Conservation (phyloP, 2,888 invertebrate species). For the Aphelenchoides bicaudatus region DNA sequence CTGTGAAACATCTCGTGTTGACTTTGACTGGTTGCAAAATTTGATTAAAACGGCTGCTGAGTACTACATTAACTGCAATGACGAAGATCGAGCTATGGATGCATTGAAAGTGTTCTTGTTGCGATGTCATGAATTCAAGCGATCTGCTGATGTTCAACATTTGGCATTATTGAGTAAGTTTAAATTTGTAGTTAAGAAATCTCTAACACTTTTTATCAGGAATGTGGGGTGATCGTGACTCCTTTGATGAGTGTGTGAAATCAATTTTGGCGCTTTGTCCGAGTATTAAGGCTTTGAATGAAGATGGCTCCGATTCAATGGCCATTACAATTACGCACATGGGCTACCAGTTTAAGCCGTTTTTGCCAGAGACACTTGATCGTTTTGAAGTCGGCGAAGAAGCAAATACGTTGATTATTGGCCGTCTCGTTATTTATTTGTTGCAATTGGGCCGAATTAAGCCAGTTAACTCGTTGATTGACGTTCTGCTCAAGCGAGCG, state of each 20-base stretch:
- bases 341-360: slow-evolving; percentile 42
- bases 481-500: slow-evolving; percentile 34
- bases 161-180: slow-evolving; percentile 37
- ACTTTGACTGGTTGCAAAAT: slow-evolving; percentile 48
- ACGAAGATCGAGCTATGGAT: slow-evolving; percentile 50
- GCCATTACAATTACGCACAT: slow-evolving; percentile 38
- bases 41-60: slow-evolving; percentile 50
- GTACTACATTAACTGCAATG: slow-evolving; percentile 49
- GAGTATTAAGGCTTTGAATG: slow-evolving; percentile 29
- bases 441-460: slow-evolving; percentile 5
- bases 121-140: slow-evolving; percentile 45
- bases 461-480: slow-evolving; percentile 16
- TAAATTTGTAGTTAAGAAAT: not conserved
- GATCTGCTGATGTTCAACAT: slow-evolving; percentile 34
- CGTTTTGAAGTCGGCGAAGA: slow-evolving; percentile 15
- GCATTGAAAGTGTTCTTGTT: slow-evolving; percentile 50
- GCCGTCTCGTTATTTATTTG: slow-evolving; percentile 38
- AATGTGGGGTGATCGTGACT: slow-evolving; percentile 41
- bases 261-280: slow-evolving; percentile 46
- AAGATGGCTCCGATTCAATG: too few relatives aligned
- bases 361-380: slow-evolving; percentile 33
- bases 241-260: slow-evolving; percentile 43
- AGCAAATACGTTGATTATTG: slow-evolving; percentile 27
- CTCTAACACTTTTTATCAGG: slow-evolving; percentile 23
- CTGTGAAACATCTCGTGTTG: slow-evolving; percentile 33